Evolutionary conservation across 2,797 vertebrate species (phyloP).

Genomic region (Octomys mimax): DNA sequence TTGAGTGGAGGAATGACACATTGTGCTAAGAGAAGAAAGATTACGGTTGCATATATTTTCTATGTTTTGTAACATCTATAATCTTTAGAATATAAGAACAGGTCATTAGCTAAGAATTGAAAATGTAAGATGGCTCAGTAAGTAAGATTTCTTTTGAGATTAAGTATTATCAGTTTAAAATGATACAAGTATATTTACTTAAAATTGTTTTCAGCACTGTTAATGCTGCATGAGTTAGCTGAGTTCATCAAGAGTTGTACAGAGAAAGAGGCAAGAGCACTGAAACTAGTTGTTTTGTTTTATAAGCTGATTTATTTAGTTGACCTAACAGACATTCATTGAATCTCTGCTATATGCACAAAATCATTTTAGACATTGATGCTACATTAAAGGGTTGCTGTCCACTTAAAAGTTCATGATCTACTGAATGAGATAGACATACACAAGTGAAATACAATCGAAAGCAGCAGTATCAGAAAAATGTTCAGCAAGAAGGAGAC

Average conservation of each 20-base stretch:
- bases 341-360: neutral
- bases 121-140: neutral
- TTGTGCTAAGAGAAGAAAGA: neutral
- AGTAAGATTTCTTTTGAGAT: neutral
- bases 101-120: slow-evolving; percentile 23
- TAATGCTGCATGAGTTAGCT: neutral
- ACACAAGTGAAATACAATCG: neutral
- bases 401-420: neutral
- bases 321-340: neutral
- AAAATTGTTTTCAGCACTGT: neutral
- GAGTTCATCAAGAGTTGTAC: neutral
- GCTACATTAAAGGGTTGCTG: neutral
- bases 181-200: neutral
- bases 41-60: slow-evolving; percentile 1
- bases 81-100: neutral
- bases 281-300: slow-evolving; percentile 25
- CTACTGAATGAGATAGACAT: slow-evolving; percentile 11
- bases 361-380: slow-evolving; percentile 1
- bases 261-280: neutral
- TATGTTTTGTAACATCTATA: neutral
- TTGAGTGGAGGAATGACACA: neutral
- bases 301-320: slow-evolving; percentile 43
- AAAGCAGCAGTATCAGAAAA: neutral
- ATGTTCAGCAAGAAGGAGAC: neutral
- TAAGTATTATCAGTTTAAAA: neutral